Base-by-base conservation (phyloP, 2,113 vertebrate genomes). In the Cyanistes caeruleus region DNA sequence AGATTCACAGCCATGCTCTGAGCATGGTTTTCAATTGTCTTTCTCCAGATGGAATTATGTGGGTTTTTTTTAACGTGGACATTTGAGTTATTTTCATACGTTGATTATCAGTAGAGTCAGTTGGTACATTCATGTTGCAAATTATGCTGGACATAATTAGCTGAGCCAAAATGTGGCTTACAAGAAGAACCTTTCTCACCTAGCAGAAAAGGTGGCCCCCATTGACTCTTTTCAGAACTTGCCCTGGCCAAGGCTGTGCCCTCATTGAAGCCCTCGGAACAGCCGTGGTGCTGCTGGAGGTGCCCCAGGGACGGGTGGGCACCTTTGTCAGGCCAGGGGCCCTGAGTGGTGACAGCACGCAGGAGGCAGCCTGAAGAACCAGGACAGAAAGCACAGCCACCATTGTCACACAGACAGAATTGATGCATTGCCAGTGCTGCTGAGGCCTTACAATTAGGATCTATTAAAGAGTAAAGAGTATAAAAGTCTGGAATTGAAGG, bases 321-420 rank as follows among this genome's bases (percentile, higher is more conserved):
- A 0, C 17, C 20, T 24, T 44, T 33, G 39, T 10, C 62, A 41
- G 78, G 63, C 43, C 30, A 3, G 56, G 48, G 23, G 13, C 69
- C 35, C 20, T 10, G 52, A n/a, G 27, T 6, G 0, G 22, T 33
- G 33, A 15, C 25, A 10, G 35, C 67, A 18, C 1, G 0, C 37
- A 35, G 52, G 43, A 28, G 30, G 20, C 65, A 63, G 52, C 48
- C 59, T 52, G 77, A 27, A 30, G 68, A 65, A 0, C 35, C 76
- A 33, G 37, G 14, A 24, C 59, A 65, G 31, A 44, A 39, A 49
- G 58, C 30, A 58, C 20, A 37, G 55, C 62, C 21, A 8, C 19
- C 9, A 4, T 33, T 62, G 30, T 70, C 43, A 43, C 23, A 31
- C 20, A 2, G 30, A 25, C 1, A 0, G 17, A 5, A 60, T 11